phyloP scores from a whole-genome alignment of 92 coral and sea anemone species.

The Parazoanthus atlanticus region DNA sequence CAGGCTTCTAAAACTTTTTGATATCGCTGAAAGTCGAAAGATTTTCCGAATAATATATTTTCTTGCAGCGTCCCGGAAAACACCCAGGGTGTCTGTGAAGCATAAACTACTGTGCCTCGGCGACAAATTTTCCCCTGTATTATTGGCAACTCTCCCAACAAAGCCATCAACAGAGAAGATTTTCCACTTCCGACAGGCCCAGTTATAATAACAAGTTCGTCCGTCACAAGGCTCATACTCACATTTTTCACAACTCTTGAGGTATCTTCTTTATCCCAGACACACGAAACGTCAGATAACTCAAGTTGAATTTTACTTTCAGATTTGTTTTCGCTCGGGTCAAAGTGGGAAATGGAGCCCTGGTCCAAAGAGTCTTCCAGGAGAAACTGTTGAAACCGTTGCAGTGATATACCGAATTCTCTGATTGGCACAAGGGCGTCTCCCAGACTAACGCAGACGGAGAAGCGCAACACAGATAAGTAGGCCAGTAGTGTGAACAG shows the following conservation, averaged over 20 bases:
- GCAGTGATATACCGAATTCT: conserved; percentile 15
- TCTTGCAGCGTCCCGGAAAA: conserved; percentile 24
- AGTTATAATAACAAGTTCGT: neutral
- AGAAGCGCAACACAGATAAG: neutral
- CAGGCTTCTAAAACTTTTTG: conserved; percentile 22
- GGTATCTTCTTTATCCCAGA: neutral
- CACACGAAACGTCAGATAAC: conserved; percentile 1
- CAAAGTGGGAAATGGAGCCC: neutral
- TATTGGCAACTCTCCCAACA: conserved; percentile 12
- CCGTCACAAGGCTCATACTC: neutral
- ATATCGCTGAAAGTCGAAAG: neutral
- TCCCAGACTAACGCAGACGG: conserved; percentile 27
- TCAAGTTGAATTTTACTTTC: neutral
- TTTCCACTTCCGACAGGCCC: conserved; percentile 36
- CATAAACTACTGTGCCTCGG: neutral
- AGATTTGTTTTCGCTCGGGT: neutral
- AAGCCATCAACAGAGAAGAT: conserved; percentile 10
- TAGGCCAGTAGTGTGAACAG: conserved; percentile 6
- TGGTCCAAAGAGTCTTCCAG: neutral
- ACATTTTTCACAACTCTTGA: neutral
- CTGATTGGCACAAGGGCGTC: conserved; percentile 14
- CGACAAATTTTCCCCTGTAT: neutral
- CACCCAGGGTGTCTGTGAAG: conserved; percentile 25
- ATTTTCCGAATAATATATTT: conserved; percentile 10
- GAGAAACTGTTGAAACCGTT: conserved; percentile 10